phyloP scores from a whole-genome alignment of 2,888 invertebrate species.

The Nephrotoma flavescens region DNA sequence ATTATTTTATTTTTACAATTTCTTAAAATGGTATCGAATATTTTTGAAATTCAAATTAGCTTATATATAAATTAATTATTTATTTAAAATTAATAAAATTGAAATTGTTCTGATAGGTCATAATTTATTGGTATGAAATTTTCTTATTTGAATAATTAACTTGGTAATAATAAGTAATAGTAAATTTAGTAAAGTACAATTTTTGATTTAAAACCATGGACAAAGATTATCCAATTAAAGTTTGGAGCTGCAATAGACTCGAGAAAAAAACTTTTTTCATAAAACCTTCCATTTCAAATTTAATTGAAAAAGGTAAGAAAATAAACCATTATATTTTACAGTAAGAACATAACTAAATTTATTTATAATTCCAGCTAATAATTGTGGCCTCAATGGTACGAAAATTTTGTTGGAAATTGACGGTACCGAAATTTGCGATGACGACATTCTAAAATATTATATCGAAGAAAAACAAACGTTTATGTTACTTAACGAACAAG shows the following conservation, averaged over 20 bases:
- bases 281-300: background rate
- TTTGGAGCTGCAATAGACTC: background rate
- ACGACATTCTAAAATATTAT: background rate
- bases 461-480: background rate
- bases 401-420: background rate
- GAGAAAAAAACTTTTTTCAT: background rate
- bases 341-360: background rate
- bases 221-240: background rate
- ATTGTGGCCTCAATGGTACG: background rate
- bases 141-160: too few relatives aligned
- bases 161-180: too few relatives aligned
- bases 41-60: too few relatives aligned
- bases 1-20: background rate
- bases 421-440: slow-evolving; percentile 6
- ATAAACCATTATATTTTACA: background rate
- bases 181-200: background rate
- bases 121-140: too few relatives aligned
- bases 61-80: background rate
- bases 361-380: background rate
- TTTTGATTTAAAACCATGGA: background rate
- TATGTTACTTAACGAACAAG: background rate
- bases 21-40: too few relatives aligned
- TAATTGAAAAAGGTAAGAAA: background rate
- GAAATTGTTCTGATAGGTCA: too few relatives aligned
- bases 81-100: background rate